Evolutionary conservation across 2,113 vertebrate genomes (phyloP).

Genomic region (Eulemur macaco): DNA sequence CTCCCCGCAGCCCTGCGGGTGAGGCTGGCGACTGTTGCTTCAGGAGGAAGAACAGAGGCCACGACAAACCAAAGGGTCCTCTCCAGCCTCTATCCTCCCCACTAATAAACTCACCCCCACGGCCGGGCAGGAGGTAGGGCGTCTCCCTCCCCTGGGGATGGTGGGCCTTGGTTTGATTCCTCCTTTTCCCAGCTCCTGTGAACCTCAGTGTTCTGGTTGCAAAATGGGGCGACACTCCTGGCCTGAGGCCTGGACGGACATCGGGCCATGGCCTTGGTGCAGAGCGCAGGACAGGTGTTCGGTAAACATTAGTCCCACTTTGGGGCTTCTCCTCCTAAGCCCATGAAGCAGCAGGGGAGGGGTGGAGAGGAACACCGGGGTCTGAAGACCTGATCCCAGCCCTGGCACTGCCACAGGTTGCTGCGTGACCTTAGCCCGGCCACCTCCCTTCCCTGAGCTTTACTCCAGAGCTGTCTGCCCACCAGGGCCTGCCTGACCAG

Average conservation of each 20-base stretch:
- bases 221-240: neutral
- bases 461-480: neutral
- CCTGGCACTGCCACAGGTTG: neutral
- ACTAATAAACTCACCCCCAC: fast-evolving
- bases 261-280: neutral
- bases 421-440: neutral
- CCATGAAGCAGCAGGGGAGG: neutral
- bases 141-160: neutral
- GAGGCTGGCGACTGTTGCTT: neutral
- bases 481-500: neutral
- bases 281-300: neutral
- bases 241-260: neutral
- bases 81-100: neutral
- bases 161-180: neutral
- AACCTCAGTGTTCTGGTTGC: neutral
- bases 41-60: neutral
- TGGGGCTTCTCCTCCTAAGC: neutral
- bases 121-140: neutral
- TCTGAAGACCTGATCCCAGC: neutral
- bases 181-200: neutral
- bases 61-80: neutral
- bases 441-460: neutral
- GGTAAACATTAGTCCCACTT: neutral
- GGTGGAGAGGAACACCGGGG: neutral
- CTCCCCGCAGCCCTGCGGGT: neutral